Conservation (phyloP, 2,113 vertebrate species). For the Plecturocebus donacophilus region DNA sequence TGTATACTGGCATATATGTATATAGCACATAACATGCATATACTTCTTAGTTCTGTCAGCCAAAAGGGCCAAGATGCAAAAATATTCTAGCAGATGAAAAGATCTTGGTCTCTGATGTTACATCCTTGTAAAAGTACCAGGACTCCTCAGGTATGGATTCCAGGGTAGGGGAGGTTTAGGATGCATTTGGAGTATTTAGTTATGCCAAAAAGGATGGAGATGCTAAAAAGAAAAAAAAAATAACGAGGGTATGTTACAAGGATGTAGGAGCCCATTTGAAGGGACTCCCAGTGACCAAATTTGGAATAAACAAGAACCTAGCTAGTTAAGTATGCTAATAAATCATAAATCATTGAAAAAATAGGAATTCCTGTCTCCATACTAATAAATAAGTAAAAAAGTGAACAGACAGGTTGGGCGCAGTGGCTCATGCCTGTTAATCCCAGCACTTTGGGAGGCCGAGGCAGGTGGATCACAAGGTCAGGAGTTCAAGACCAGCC, state of each 20-base stretch:
- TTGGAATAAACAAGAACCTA: neutral
- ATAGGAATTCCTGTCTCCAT: neutral
- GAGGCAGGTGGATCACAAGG: no score
- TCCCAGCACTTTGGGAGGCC: no score
- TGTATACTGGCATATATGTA: neutral
- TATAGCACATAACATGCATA: neutral
- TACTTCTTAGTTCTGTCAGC: neutral
- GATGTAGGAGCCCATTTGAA: neutral
- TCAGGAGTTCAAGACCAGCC: no score
- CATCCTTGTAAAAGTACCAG: neutral
- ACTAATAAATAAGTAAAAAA: neutral
- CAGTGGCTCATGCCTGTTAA: no score
- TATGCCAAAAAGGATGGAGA: neutral
- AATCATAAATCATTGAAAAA: neutral
- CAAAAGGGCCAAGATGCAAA: constrained; percentile 7
- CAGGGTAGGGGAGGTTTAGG: neutral
- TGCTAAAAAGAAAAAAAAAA: neutral
- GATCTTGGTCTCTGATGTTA: neutral
- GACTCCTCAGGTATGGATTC: neutral
- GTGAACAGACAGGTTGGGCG: neutral
- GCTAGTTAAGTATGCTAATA: neutral
- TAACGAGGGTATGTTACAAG: neutral
- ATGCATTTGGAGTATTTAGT: neutral
- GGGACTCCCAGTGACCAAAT: neutral
- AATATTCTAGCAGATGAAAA: neutral